phyloP scores from a whole-genome alignment of 2,113 vertebrate genomes.

The Castor canadensis region DNA sequence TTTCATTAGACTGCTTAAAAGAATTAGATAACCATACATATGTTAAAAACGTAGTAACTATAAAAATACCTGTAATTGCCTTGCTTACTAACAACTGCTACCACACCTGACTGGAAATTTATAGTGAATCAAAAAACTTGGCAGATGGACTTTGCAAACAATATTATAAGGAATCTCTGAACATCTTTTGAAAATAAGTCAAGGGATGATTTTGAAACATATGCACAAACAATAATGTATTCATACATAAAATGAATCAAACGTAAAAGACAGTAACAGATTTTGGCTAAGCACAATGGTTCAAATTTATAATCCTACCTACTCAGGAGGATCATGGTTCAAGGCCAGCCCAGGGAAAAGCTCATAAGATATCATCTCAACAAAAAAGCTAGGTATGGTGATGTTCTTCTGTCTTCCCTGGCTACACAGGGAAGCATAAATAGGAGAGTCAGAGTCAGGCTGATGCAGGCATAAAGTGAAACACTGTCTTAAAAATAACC shows the following conservation, averaged over 20 bases:
- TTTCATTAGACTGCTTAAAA: neutral
- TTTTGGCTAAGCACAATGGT: no score
- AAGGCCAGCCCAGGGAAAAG: no score
- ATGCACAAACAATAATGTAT: neutral
- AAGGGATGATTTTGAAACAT: neutral
- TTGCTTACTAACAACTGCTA: neutral
- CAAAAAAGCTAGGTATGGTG: no score
- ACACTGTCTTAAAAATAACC: no score
- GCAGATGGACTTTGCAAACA: neutral
- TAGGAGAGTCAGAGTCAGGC: no score
- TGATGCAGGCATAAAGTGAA: no score
- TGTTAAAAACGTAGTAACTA: neutral
- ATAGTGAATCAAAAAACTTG: neutral
- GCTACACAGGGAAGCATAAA: no score
- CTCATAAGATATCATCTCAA: no score
- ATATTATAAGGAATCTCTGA: neutral
- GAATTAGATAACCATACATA: neutral
- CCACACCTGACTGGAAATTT: neutral
- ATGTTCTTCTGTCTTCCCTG: no score
- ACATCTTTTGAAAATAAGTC: no score
- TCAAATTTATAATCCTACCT: no score
- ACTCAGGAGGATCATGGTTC: no score
- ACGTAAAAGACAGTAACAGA: neutral
- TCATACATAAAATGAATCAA: neutral
- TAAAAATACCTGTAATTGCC: neutral